A percentile compares a stretch with the other conserved stretches of the same genome.
phyloP scores from a whole-genome alignment of 1,140 invertebrate genomes.

The Drosophila nigrodunni region DNA sequence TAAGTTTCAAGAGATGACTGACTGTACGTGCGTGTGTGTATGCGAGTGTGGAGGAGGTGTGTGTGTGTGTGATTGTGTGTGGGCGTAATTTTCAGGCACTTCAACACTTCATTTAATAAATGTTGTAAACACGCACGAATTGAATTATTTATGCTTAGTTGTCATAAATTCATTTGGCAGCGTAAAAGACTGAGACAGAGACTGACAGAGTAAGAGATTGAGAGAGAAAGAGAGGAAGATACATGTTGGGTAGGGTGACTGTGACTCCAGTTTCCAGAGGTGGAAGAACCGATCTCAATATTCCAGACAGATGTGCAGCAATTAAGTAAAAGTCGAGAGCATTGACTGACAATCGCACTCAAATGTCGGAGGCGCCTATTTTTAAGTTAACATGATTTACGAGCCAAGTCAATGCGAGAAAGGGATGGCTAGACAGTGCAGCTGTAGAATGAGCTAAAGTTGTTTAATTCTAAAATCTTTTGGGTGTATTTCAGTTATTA shows the following conservation, averaged over 20 bases:
- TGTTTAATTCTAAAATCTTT: too few relatives aligned
- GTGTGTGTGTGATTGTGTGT: constrained; percentile 14
- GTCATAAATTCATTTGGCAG: constrained; percentile 53
- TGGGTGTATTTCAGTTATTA: too few relatives aligned
- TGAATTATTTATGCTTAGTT: constrained; percentile 56
- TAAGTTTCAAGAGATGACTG: neutral
- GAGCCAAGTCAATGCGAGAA: neutral
- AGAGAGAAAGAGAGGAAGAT: neutral
- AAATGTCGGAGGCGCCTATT: constrained; percentile 49
- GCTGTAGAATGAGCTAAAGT: too few relatives aligned
- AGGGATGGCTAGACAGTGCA: neutral
- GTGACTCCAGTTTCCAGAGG: too few relatives aligned
- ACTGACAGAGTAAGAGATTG: neutral
- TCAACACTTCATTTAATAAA: constrained; percentile 58
- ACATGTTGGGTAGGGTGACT: neutral
- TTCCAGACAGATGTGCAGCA: constrained; percentile 36
- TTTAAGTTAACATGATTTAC: constrained; percentile 39
- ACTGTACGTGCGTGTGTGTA: neutral
- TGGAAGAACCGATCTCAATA: neutral
- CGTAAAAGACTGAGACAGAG: constrained; percentile 3
- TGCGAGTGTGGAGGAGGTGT: neutral
- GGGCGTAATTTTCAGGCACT: constrained; percentile 45
- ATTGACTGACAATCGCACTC: constrained; percentile 40
- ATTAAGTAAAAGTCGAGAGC: constrained; percentile 28
- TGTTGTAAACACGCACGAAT: constrained; percentile 56